Evolutionary conservation across 2,797 vertebrate species (phyloP).

Genomic region (Leptatherina wallacei): DNA sequence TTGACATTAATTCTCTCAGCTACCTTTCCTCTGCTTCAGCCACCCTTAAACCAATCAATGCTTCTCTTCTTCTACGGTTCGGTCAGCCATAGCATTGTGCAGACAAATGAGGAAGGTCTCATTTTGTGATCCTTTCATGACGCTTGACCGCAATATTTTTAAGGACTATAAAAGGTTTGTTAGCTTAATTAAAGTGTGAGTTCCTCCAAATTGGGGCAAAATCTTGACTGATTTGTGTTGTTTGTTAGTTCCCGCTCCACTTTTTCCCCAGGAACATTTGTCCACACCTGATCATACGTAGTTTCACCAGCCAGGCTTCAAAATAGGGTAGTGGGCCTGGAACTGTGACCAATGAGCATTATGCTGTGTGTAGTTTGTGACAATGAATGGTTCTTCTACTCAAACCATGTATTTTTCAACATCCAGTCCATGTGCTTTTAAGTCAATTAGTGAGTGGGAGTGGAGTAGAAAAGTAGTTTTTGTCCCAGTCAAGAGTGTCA

Average conservation of each 20-base stretch:
- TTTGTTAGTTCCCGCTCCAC: background rate
- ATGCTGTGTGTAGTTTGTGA: too few relatives aligned
- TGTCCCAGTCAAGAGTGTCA: too few relatives aligned
- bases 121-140: conserved; percentile 2
- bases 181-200: background rate
- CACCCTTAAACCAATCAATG: conserved; percentile 16
- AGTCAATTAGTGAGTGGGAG: too few relatives aligned
- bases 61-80: conserved; percentile 5
- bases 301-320: too few relatives aligned
- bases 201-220: background rate
- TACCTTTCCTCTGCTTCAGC: conserved; percentile 4
- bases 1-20: conserved; percentile 2
- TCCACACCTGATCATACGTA: too few relatives aligned
- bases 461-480: too few relatives aligned
- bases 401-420: too few relatives aligned
- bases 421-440: too few relatives aligned
- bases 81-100: background rate
- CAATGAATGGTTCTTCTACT: too few relatives aligned
- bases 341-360: too few relatives aligned
- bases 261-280: too few relatives aligned
- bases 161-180: background rate
- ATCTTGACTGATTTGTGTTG: background rate
- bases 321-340: too few relatives aligned
- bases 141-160: background rate
- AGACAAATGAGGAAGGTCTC: background rate